Percentiles rank a stretch among this genome's conserved stretches.
These are phyloP conservation scores for Trypoxylus dichotomus DNA, from an alignment of 1,140 invertebrate genomes.

Conservation along the genomic window DNA sequence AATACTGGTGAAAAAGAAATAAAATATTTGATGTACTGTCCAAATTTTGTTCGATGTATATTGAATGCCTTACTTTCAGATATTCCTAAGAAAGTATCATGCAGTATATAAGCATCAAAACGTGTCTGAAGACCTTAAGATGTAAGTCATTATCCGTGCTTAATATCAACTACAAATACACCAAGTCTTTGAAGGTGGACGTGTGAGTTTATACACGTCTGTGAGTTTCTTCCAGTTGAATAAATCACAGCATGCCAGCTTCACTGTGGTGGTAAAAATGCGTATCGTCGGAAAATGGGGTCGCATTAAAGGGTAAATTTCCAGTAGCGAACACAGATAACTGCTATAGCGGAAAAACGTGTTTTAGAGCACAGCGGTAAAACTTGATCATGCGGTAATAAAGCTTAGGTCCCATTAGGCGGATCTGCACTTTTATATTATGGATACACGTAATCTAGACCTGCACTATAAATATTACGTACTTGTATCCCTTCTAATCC, in stretches of 20 bases:
- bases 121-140: neutral
- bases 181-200: neutral
- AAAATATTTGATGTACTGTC: too few species aligned
- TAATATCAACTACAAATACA: neutral
- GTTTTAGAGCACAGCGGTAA: conserved; percentile 23
- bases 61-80: too few species aligned
- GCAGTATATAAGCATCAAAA: neutral
- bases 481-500: too few species aligned
- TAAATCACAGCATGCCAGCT: conserved; percentile 15
- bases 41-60: too few species aligned
- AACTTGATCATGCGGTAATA: conserved; percentile 24
- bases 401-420: neutral
- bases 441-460: too few species aligned
- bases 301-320: conserved; percentile 22
- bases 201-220: neutral
- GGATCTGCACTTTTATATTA: neutral
- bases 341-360: conserved; percentile 17
- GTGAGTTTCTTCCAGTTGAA: conserved; percentile 7
- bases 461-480: too few species aligned
- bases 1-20: too few species aligned
- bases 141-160: too few species aligned
- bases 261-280: neutral
- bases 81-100: too few species aligned
- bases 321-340: neutral
- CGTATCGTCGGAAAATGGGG: conserved; percentile 18